Conservation (phyloP, 2,113 vertebrate species). For the Upupa epops region DNA sequence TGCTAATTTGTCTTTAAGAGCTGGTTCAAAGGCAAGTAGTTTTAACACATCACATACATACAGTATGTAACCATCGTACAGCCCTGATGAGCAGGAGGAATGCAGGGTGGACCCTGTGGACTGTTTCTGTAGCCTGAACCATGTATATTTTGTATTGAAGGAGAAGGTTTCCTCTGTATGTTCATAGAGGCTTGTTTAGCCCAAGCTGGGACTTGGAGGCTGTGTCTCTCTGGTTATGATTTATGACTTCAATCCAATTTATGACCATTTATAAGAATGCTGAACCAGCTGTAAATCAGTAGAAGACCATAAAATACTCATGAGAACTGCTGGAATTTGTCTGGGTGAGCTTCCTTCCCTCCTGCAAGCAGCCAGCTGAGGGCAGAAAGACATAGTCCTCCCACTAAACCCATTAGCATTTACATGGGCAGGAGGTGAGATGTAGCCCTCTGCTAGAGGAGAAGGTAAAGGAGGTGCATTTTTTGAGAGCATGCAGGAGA, state of each 20-base stretch:
- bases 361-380: constrained; percentile 68
- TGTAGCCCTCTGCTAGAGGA: background rate
- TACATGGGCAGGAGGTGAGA: background rate
- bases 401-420: background rate
- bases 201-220: constrained; percentile 67
- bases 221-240: constrained; percentile 73
- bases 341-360: constrained; percentile 72
- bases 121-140: background rate
- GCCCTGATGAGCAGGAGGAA: background rate
- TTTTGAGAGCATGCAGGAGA: background rate
- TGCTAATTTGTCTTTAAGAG: background rate
- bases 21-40: background rate
- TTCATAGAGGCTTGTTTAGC: constrained; percentile 71
- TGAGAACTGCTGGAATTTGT: constrained; percentile 78
- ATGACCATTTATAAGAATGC: constrained; percentile 84
- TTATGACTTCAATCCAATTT: constrained; percentile 85
- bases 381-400: constrained; percentile 50
- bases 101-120: background rate
- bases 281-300: constrained; percentile 83
- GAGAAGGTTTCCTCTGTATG: constrained; percentile 73
- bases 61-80: background rate
- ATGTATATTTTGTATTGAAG: constrained; percentile 46
- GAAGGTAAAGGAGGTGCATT: background rate
- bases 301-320: constrained; percentile 81
- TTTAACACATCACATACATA: background rate